Percentiles rank a stretch among this genome's conserved stretches.
phyloP scores from a whole-genome alignment of 2,888 invertebrate species.

The Tenodera sinensis region DNA sequence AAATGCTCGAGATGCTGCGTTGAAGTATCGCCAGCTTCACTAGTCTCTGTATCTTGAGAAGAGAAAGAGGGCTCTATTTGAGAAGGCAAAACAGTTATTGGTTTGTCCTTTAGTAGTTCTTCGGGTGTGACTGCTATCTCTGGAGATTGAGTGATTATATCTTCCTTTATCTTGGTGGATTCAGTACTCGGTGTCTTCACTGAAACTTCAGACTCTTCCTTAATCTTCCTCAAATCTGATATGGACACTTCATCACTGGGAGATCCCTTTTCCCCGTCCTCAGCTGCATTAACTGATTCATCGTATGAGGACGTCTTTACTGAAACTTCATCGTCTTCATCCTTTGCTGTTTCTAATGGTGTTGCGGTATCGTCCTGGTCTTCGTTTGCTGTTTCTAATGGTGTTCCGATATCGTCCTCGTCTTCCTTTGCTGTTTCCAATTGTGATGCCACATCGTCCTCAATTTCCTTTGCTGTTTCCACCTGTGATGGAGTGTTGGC shows the following conservation, averaged over 20 bases:
- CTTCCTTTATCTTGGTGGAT: background rate
- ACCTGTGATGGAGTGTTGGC: background rate
- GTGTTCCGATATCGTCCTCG: too few species aligned
- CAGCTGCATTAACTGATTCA: background rate
- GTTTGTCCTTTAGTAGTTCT: background rate
- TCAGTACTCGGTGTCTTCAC: background rate
- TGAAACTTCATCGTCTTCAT: too few species aligned
- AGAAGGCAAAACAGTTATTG: background rate
- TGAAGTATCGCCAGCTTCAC: background rate
- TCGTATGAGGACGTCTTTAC: too few species aligned
- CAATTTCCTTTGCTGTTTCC: background rate
- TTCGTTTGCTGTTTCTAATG: too few species aligned
- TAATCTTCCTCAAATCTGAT: background rate
- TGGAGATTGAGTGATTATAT: background rate
- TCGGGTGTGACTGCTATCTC: background rate
- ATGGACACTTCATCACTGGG: background rate
- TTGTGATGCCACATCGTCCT: background rate
- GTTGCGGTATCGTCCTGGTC: too few species aligned
- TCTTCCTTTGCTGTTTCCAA: background rate
- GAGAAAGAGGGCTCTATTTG: background rate
- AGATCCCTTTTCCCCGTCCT: background rate
- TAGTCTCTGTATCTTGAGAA: background rate
- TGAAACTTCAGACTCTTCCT: too few species aligned
- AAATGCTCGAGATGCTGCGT: background rate
- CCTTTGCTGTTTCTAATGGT: background rate